phyloP scores from a whole-genome alignment of 2,888 invertebrate species.

The Pollenia angustigena region DNA sequence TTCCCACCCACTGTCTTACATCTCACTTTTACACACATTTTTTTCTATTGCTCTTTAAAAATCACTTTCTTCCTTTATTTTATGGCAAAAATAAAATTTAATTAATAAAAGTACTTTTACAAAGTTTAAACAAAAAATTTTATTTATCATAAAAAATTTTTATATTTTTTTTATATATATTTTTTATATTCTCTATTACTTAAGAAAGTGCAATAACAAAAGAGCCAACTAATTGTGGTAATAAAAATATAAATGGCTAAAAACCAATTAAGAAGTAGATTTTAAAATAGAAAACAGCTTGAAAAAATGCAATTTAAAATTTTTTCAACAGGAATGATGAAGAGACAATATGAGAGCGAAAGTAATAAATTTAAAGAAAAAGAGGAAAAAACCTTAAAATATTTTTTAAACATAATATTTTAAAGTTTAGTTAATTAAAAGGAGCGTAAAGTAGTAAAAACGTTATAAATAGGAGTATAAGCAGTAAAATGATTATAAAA shows the following conservation, averaged over 20 bases:
- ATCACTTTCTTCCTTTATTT: background rate
- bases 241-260: constrained; percentile 50
- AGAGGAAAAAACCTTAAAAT: no score
- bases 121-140: constrained; percentile 33
- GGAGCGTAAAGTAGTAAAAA: no score
- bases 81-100: constrained; percentile 33
- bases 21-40: background rate
- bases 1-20: no score
- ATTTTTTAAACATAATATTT: no score
- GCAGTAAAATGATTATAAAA: no score
- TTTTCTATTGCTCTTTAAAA: background rate
- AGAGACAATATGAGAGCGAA: background rate
- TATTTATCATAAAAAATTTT: constrained; percentile 36
- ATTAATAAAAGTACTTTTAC: constrained; percentile 40
- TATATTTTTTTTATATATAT: background rate
- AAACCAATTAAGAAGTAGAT: constrained; percentile 45
- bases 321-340: background rate
- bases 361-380: no score
- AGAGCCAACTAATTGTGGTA: constrained; percentile 16
- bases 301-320: constrained; percentile 34
- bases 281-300: constrained; percentile 17
- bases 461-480: no score
- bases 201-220: constrained; percentile 26
- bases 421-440: no score
- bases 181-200: constrained; percentile 7